These are phyloP conservation scores for Cosmorhoe ocellata DNA, from an alignment of 2,888 invertebrate species.

Conservation along the genomic window DNA sequence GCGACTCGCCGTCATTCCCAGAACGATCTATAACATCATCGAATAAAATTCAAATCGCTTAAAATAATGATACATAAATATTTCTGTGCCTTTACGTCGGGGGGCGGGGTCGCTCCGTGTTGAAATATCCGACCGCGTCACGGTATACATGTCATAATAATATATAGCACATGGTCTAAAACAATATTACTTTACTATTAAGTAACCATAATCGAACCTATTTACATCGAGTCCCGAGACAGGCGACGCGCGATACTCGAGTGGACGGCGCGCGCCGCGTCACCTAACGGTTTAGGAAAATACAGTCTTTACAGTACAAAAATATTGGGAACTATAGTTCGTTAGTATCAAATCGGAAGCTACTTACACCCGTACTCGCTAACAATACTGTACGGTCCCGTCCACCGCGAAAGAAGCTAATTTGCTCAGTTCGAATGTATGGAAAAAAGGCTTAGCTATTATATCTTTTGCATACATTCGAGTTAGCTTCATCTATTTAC, in stretches of 20 bases:
- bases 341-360: conserved; percentile 11
- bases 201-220: conserved; percentile 69
- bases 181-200: conserved; percentile 78
- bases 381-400: conserved; percentile 2
- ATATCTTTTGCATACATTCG: conserved; percentile 3
- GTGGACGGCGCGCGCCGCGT: conserved; percentile 8
- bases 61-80: conserved; percentile 58
- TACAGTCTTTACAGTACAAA: conserved; percentile 28
- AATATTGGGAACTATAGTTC: conserved; percentile 23
- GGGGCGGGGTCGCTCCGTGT: conserved; percentile 37
- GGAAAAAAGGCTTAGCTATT: not conserved
- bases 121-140: conserved; percentile 20
- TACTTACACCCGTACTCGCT: conserved; percentile 6
- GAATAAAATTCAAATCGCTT: conserved; percentile 64
- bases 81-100: conserved; percentile 45
- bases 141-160: conserved; percentile 49
- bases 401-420: not conserved
- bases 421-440: not conserved
- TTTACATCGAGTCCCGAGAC: conserved; percentile 54
- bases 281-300: conserved; percentile 11
- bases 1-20: conserved; percentile 30
- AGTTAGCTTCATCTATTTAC: not conserved
- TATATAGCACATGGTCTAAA: conserved; percentile 77
- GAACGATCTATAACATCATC: conserved; percentile 29
- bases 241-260: not conserved